phyloP scores from a whole-genome alignment of 2,113 vertebrate species.

The Colossoma macropomum region DNA sequence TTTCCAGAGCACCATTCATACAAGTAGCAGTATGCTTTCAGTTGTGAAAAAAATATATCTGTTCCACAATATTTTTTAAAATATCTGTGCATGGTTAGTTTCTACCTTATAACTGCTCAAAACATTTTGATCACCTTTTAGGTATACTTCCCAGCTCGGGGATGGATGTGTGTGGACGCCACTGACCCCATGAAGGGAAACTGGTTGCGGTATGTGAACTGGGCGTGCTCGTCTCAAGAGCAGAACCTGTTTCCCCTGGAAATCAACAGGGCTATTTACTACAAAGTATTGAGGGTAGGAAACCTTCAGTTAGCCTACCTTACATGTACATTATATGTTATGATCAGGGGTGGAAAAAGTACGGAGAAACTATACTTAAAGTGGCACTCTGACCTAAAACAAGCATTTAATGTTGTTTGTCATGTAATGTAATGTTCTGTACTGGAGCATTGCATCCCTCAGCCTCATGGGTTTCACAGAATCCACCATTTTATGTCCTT shows the following conservation, averaged over 20 bases:
- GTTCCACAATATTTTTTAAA: too few species aligned
- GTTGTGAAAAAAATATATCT: too few species aligned
- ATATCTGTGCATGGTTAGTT: too few species aligned
- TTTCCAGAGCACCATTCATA: too few species aligned
- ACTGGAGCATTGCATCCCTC: too few species aligned
- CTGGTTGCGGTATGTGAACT: conserved; percentile 93
- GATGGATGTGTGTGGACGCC: conserved; percentile 96
- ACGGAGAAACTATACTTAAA: not conserved
- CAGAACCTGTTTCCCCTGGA: conserved; percentile 94
- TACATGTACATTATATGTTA: not conserved
- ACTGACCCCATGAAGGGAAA: conserved; percentile 91
- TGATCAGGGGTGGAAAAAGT: not conserved
- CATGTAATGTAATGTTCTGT: too few species aligned
- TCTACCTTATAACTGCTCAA: not conserved
- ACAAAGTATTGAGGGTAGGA: conserved; percentile 91
- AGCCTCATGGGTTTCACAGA: too few species aligned
- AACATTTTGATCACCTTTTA: not conserved
- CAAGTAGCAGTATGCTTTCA: too few species aligned
- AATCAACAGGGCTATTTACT: conserved; percentile 94
- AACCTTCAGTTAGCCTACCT: not conserved
- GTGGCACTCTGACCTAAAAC: too few species aligned
- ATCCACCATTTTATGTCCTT: too few species aligned
- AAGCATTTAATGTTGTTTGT: too few species aligned
- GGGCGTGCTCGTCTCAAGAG: conserved; percentile 88
- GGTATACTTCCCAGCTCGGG: conserved; percentile 91